These are phyloP conservation scores for Nasonia longicornis DNA, from an alignment of 1,140 invertebrate species.

Conservation along the genomic window DNA sequence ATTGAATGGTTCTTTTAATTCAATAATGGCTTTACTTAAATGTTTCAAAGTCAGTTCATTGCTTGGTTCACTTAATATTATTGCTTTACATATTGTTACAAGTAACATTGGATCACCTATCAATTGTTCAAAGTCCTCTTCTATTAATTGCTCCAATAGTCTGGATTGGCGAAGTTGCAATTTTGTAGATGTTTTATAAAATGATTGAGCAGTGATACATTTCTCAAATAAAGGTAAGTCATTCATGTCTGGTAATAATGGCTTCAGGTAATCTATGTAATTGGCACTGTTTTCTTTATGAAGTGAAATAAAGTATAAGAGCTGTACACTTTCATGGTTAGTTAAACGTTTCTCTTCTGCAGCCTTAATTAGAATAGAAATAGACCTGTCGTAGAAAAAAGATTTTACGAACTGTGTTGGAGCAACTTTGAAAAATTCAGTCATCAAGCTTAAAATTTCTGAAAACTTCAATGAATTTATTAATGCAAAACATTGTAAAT, in stretches of 20 bases:
- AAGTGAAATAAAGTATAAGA: slow-evolving; percentile 45
- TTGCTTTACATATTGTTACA: slow-evolving; percentile 46
- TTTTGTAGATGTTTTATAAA: slow-evolving; percentile 43
- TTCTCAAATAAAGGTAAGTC: slow-evolving; percentile 48
- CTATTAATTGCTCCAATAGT: slow-evolving; percentile 43
- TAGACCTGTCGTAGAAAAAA: slow-evolving; percentile 10
- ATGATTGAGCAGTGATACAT: slow-evolving; percentile 42
- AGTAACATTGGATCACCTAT: slow-evolving; percentile 42
- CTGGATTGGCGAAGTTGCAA: slow-evolving; percentile 27
- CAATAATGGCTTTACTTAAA: slow-evolving; percentile 44
- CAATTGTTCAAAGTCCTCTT: slow-evolving; percentile 36
- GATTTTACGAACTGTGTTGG: neutral
- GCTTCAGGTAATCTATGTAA: slow-evolving; percentile 34
- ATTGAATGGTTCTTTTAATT: slow-evolving; percentile 28
- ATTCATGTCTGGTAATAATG: slow-evolving; percentile 43
- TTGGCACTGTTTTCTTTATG: slow-evolving; percentile 14
- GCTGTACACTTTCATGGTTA: slow-evolving; percentile 36
- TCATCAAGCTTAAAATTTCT: slow-evolving; percentile 24
- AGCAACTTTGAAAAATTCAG: slow-evolving; percentile 8
- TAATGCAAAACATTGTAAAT: neutral
- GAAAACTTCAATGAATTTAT: slow-evolving; percentile 6
- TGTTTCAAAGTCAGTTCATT: slow-evolving; percentile 40
- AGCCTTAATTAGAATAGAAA: neutral
- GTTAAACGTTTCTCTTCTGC: slow-evolving; percentile 14
- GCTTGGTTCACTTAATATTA: slow-evolving; percentile 37